phyloP scores from a whole-genome alignment of 2,888 invertebrate species.

The Eulithis testata region DNA sequence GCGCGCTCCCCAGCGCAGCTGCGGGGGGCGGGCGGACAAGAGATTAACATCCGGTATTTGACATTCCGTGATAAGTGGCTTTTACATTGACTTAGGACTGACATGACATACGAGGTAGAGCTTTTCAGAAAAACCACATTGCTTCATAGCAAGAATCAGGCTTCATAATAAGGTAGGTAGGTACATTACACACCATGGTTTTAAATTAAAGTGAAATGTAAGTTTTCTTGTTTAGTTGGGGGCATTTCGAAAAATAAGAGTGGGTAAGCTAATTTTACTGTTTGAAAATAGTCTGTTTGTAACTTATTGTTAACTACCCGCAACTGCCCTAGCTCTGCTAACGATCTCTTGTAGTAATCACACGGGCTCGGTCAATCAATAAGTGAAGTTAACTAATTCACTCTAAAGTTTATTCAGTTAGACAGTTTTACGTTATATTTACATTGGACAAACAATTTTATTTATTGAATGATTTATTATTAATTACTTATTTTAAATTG shows the following conservation, averaged over 20 bases:
- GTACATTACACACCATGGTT: too few relatives aligned
- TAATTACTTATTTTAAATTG: slow-evolving; percentile 47
- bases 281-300: slow-evolving; percentile 9
- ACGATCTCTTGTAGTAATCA: slow-evolving; percentile 37
- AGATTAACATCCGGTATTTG: too few relatives aligned
- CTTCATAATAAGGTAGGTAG: too few relatives aligned
- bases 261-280: not conserved
- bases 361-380: slow-evolving; percentile 59
- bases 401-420: slow-evolving; percentile 42
- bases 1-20: too few relatives aligned
- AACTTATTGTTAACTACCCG: slow-evolving; percentile 48
- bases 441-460: slow-evolving; percentile 51
- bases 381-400: slow-evolving; percentile 59
- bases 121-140: too few relatives aligned
- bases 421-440: slow-evolving; percentile 52
- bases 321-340: slow-evolving; percentile 27
- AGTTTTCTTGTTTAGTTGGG: too few relatives aligned
- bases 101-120: too few relatives aligned
- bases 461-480: slow-evolving; percentile 52
- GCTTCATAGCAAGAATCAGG: too few relatives aligned
- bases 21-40: too few relatives aligned
- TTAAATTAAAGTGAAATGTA: too few relatives aligned
- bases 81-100: too few relatives aligned
- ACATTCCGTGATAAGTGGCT: too few relatives aligned
- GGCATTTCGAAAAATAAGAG: not conserved